phyloP scores from a whole-genome alignment of 2,888 invertebrate species.

The Pollenia amentaria region DNA sequence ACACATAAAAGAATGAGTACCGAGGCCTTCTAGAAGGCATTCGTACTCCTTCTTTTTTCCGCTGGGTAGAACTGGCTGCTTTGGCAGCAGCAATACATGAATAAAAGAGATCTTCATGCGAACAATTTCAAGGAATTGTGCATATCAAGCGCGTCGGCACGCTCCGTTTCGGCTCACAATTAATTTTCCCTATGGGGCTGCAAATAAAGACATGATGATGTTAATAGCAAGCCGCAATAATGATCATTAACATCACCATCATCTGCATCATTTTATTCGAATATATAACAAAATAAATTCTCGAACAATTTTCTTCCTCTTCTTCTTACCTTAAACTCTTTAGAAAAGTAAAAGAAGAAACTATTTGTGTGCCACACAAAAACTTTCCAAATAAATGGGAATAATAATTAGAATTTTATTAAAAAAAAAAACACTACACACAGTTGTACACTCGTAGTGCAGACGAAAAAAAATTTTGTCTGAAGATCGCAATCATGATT shows the following conservation, averaged over 20 bases:
- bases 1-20: too few relatives aligned
- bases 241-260: constrained; percentile 69
- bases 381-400: constrained; percentile 44
- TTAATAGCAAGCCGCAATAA: background rate
- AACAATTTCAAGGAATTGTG: constrained; percentile 84
- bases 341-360: constrained; percentile 10
- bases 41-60: too few relatives aligned
- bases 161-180: constrained; percentile 84
- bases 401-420: constrained; percentile 79
- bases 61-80: constrained; percentile 24
- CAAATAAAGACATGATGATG: constrained; percentile 72
- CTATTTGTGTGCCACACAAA: constrained; percentile 35
- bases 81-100: constrained; percentile 18
- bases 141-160: constrained; percentile 84
- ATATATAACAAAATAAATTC: constrained; percentile 35
- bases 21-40: too few relatives aligned
- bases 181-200: constrained; percentile 79
- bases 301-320: background rate
- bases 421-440: constrained; percentile 61
- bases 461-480: constrained; percentile 79
- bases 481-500: constrained; percentile 83
- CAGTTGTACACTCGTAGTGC: constrained; percentile 75
- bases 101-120: constrained; percentile 78
- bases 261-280: constrained; percentile 27
- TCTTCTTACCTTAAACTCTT: constrained; percentile 44